Percentiles rank a stretch among this genome's conserved stretches.
Conservation (phyloP, 2,113 vertebrate species). For the Sinosuthora webbiana region DNA sequence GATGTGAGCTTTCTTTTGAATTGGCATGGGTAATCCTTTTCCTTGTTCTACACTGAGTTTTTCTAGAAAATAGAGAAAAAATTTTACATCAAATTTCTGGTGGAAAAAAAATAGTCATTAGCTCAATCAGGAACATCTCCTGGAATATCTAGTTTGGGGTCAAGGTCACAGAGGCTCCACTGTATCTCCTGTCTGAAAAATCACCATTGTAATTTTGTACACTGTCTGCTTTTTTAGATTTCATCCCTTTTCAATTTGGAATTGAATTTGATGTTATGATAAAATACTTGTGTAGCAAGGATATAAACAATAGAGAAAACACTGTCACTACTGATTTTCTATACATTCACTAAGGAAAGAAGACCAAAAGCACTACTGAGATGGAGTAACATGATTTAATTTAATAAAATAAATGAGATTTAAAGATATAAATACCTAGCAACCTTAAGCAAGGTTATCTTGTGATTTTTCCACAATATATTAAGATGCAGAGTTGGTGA, state of each 20-base stretch:
- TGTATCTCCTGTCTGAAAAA: background rate
- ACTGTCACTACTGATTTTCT: background rate
- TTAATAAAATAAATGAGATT: background rate
- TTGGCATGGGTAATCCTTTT: background rate
- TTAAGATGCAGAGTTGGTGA: background rate
- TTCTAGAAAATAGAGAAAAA: background rate
- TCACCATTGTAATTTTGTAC: background rate
- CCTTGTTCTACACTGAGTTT: background rate
- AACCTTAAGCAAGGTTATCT: background rate
- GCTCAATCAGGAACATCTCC: background rate
- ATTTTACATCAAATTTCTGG: background rate
- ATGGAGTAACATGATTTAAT: background rate
- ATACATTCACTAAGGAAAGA: background rate
- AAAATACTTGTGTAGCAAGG: background rate
- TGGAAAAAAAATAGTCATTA: background rate
- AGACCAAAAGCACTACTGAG: background rate
- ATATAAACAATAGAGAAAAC: background rate
- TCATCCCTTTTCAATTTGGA: background rate
- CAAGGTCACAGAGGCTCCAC: background rate
- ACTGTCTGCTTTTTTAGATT: background rate
- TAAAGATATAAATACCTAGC: background rate
- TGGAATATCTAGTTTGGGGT: background rate
- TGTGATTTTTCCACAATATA: background rate
- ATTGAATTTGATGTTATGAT: background rate
- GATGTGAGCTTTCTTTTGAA: background rate